Evolutionary conservation across 2,113 vertebrate species (phyloP).

Genomic region (Acanthisitta chloris): DNA sequence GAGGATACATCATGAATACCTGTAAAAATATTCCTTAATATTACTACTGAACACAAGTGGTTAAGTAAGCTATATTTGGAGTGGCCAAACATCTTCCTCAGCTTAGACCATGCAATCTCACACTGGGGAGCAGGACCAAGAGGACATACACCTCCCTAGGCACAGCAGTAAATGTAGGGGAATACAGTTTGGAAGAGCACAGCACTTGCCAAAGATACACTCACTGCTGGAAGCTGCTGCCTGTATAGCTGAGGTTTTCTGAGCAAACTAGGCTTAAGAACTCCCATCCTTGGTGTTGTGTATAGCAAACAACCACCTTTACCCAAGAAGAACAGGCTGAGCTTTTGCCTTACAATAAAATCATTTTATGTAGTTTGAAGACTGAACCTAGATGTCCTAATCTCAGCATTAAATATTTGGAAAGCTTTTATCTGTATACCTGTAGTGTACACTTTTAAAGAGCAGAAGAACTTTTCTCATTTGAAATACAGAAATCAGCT

Average conservation of each 20-base stretch:
- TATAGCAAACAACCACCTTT: accelerated
- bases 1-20: not conserved
- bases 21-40: not conserved
- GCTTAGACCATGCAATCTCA: not conserved
- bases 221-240: not conserved
- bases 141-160: not conserved
- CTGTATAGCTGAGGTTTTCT: not conserved
- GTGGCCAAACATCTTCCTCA: not conserved
- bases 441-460: not conserved
- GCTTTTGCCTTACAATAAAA: not conserved
- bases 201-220: no score
- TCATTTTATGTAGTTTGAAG: not conserved
- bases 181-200: not conserved
- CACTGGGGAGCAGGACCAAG: not conserved
- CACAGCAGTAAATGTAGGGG: not conserved
- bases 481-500: not conserved
- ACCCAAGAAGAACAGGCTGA: not conserved
- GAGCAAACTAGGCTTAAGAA: not conserved
- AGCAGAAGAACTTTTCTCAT: not conserved
- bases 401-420: not conserved
- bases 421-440: not conserved
- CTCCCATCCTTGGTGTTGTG: not conserved
- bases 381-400: not conserved
- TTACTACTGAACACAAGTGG: not conserved
- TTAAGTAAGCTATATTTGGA: not conserved